Conservation (phyloP, 2,797 vertebrate genomes). For the Sebastes oblongus region DNA sequence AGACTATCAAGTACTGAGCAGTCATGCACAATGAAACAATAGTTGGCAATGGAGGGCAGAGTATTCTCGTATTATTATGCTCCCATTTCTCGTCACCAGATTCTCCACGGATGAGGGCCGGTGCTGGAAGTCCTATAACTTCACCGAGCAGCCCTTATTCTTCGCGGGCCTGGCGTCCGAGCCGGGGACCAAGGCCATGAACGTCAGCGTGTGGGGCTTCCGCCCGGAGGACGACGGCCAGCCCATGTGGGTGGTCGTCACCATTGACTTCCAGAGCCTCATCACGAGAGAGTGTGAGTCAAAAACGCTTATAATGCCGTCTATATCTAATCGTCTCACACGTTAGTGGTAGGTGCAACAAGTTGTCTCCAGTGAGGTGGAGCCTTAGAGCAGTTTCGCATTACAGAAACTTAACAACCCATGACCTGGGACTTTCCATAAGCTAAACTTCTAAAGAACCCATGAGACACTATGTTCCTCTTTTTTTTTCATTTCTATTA, state of each 20-base stretch:
- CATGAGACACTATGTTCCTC: not conserved
- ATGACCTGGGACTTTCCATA: not conserved
- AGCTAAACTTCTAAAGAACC: not conserved
- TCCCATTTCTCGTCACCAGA: constrained; percentile 46
- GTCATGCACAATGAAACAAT: not conserved
- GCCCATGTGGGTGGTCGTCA: constrained; percentile 85
- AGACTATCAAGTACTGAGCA: constrained; percentile 79
- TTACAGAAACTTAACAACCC: not conserved
- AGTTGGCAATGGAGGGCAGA: not conserved
- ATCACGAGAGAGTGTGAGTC: constrained; percentile 83
- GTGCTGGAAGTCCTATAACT: constrained; percentile 85
- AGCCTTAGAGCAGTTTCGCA: not conserved
- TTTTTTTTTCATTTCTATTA: not conserved
- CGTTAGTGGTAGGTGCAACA: not conserved
- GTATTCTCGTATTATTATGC: too few species aligned
- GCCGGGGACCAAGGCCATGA: constrained; percentile 84
- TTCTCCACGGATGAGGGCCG: constrained; percentile 86
- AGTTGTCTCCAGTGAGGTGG: not conserved
- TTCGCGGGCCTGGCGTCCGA: constrained; percentile 84
- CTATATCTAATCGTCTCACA: not conserved
- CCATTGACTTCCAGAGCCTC: constrained; percentile 85
- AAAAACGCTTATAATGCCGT: rapidly evolving
- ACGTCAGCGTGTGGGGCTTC: constrained; percentile 86
- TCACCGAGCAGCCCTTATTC: constrained; percentile 84
- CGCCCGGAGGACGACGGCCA: constrained; percentile 78